phyloP scores from a whole-genome alignment of 2,797 vertebrate genomes.

The Sebastolobus altivelis region DNA sequence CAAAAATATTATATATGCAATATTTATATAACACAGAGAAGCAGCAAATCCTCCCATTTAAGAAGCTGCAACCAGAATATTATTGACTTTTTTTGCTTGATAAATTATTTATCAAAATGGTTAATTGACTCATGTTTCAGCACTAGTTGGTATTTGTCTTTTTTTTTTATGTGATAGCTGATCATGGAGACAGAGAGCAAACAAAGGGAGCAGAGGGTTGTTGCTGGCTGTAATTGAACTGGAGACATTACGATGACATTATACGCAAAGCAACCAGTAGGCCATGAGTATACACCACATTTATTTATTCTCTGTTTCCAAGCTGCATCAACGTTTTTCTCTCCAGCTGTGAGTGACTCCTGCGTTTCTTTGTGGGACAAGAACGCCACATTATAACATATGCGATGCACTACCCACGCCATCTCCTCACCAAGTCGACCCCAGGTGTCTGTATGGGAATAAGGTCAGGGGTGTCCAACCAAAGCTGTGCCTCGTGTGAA shows the following conservation, averaged over 20 bases:
- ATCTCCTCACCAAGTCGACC: conserved; percentile 11
- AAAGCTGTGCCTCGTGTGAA: conserved; percentile 63
- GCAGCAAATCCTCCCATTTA: neutral
- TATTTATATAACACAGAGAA: neutral
- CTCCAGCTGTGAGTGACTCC: neutral
- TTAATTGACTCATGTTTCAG: neutral
- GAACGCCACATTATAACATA: neutral
- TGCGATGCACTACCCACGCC: neutral
- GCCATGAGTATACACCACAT: neutral
- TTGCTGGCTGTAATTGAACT: neutral
- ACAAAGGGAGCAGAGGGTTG: too few species aligned
- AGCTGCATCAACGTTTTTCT: neutral
- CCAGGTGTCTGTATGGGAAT: conserved; percentile 49
- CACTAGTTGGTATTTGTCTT: neutral
- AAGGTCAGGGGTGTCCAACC: conserved; percentile 61
- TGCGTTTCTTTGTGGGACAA: neutral
- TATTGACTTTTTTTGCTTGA: neutral
- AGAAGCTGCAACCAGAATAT: neutral
- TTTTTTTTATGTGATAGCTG: neutral
- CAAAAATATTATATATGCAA: neutral
- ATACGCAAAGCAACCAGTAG: neutral
- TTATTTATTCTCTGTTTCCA: neutral
- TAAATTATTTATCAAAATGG: neutral
- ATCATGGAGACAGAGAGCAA: neutral
- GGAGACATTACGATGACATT: neutral